Conservation (phyloP, 2,113 vertebrate species). For the Macquaria australasica region DNA sequence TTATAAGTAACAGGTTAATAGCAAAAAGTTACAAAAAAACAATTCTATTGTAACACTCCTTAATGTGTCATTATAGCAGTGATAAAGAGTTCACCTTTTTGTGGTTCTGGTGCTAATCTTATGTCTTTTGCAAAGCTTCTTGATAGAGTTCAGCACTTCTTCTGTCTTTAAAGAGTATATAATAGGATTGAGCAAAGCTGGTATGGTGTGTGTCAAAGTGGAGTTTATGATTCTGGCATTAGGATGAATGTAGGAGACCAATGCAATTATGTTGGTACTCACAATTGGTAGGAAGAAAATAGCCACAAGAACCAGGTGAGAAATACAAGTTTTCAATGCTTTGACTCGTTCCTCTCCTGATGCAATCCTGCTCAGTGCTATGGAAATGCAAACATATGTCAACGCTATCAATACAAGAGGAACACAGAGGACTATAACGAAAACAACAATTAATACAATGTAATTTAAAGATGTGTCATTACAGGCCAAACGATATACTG, state of each 20-base stretch:
- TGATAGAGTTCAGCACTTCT: conserved; percentile 64
- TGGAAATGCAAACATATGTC: conserved; percentile 55
- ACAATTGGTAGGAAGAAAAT: conserved; percentile 61
- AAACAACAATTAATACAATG: neutral
- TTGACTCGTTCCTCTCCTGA: conserved; percentile 54
- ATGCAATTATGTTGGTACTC: neutral
- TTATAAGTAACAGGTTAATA: no score
- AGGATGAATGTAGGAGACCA: conserved; percentile 26
- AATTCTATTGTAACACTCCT: neutral
- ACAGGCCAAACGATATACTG: conserved; percentile 66
- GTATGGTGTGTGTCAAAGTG: conserved; percentile 60
- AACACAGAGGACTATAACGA: neutral
- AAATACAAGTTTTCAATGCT: conserved; percentile 76
- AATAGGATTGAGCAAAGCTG: conserved; percentile 75
- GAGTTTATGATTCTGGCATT: conserved; percentile 74
- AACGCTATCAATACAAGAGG: conserved; percentile 39
- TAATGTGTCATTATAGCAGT: neutral
- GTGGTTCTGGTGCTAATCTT: neutral
- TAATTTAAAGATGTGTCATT: conserved; percentile 38
- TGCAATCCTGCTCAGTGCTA: conserved; percentile 55
- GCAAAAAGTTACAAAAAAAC: no score
- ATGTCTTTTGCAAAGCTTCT: conserved; percentile 45
- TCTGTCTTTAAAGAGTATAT: conserved; percentile 77
- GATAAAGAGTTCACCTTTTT: conserved; percentile 5
- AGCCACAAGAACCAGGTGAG: conserved; percentile 75